phyloP scores from a whole-genome alignment of 2,797 vertebrate genomes.

The Galago senegalensis region DNA sequence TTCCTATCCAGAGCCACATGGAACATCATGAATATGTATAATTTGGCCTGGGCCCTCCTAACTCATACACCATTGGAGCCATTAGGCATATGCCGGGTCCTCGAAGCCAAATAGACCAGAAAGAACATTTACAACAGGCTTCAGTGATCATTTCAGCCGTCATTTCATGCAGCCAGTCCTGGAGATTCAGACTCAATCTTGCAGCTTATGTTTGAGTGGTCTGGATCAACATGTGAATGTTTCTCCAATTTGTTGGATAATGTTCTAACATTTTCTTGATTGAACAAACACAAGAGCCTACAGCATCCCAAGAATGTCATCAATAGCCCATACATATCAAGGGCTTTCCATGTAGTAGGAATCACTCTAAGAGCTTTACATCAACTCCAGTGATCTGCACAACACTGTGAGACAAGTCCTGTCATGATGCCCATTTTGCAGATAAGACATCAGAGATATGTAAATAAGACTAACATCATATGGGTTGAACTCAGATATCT shows the following conservation, averaged over 20 bases:
- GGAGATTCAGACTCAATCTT: background rate
- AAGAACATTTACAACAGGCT: constrained; percentile 63
- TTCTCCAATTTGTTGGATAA: constrained; percentile 4
- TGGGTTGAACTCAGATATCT: background rate
- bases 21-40: constrained; percentile 64
- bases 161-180: background rate
- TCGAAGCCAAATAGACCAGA: constrained; percentile 62
- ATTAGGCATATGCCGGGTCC: constrained; percentile 68
- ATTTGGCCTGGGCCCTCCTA: constrained; percentile 62
- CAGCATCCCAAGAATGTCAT: background rate
- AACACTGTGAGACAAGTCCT: background rate
- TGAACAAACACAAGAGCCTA: constrained; percentile 2
- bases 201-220: constrained; percentile 34
- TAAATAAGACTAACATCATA: background rate
- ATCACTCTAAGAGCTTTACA: background rate
- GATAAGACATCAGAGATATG: background rate
- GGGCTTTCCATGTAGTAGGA: background rate
- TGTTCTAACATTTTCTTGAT: background rate
- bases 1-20: constrained; percentile 45
- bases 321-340: background rate
- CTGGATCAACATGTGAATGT: constrained; percentile 27
- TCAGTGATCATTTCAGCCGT: constrained; percentile 54
- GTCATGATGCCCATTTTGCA: background rate
- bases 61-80: constrained; percentile 29
- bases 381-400: background rate